Conservation (phyloP, 2,797 vertebrate genomes). For the Lacerta bilineata region DNA sequence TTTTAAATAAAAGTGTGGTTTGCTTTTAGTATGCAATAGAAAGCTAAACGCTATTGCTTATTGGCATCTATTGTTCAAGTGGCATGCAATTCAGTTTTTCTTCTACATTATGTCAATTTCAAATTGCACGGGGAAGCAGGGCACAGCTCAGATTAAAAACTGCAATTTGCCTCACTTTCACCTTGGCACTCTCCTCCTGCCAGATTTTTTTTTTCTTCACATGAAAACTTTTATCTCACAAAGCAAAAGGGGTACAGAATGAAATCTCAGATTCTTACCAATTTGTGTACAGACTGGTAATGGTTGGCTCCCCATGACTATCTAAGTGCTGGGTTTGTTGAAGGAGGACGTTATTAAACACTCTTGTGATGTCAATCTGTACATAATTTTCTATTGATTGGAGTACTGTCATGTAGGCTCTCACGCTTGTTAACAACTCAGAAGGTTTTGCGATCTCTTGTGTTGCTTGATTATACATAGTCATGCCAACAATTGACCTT, state of each 20-base stretch:
- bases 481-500: slow-evolving; percentile 96
- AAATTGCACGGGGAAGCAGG: neutral
- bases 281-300: slow-evolving; percentile 98
- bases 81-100: neutral
- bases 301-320: slow-evolving; percentile 98
- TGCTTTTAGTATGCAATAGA: neutral
- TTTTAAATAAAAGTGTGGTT: neutral
- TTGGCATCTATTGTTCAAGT: neutral
- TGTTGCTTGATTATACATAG: slow-evolving; percentile 99
- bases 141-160: neutral
- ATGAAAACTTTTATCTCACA: neutral
- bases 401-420: slow-evolving; percentile 98
- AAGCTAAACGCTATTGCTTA: neutral
- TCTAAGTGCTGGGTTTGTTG: slow-evolving; percentile 99
- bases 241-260: neutral
- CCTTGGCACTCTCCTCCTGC: neutral
- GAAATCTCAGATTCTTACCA: slow-evolving; percentile 84
- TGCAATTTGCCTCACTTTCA: neutral
- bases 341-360: slow-evolving; percentile 98
- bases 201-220: neutral
- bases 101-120: neutral
- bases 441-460: slow-evolving; percentile 99
- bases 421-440: slow-evolving; percentile 95
- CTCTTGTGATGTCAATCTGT: slow-evolving; percentile 98
- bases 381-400: slow-evolving; percentile 99